These are phyloP conservation scores for Orthonyx spaldingii DNA, from an alignment of 2,113 vertebrate species.

Conservation along the genomic window DNA sequence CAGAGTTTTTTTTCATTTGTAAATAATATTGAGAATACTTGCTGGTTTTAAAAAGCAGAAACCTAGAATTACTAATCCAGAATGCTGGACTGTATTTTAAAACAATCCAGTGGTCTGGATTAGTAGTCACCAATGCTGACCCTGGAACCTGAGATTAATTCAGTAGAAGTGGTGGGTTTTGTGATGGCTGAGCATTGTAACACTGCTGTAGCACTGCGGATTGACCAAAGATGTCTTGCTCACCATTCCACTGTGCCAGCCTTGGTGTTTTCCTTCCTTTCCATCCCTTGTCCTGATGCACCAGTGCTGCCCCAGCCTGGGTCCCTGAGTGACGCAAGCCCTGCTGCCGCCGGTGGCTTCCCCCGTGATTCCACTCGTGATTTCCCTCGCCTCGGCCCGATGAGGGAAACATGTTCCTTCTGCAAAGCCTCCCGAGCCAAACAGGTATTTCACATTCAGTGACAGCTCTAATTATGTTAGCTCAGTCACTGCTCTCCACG, in stretches of 20 bases:
- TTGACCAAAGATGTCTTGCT: background rate
- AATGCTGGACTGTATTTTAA: background rate
- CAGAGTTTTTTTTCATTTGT: background rate
- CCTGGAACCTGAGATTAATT: background rate
- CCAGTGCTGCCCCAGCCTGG: background rate
- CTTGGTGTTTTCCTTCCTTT: background rate
- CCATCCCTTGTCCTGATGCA: no score
- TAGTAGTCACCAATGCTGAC: background rate
- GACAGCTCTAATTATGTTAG: background rate
- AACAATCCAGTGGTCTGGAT: background rate
- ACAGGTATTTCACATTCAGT: background rate
- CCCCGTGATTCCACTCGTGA: background rate
- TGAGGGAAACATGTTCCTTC: background rate
- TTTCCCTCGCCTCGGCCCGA: background rate
- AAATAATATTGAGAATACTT: background rate
- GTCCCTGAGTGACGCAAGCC: background rate
- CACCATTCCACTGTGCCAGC: background rate
- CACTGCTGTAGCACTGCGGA: background rate
- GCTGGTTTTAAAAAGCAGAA: background rate
- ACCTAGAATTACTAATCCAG: background rate
- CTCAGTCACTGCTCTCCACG: background rate
- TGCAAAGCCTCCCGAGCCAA: background rate
- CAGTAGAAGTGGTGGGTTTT: background rate
- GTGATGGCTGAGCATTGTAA: background rate
- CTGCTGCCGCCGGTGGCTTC: background rate